These are phyloP conservation scores for Callionymus lyra DNA, from an alignment of 2,113 vertebrate species.

Conservation along the genomic window DNA sequence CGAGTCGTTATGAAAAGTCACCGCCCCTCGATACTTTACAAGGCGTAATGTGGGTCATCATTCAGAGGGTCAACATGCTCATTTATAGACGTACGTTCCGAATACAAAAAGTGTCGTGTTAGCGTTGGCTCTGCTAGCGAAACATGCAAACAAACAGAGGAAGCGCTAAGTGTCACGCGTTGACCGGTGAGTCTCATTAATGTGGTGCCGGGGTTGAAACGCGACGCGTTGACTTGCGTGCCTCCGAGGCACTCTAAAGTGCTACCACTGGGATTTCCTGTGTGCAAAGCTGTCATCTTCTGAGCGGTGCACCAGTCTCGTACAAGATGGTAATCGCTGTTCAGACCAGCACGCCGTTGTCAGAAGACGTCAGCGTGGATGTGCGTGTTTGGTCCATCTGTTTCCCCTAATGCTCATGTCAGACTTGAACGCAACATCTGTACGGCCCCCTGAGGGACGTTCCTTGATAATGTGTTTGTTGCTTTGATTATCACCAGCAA, in stretches of 20 bases:
- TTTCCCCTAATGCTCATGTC: conserved; percentile 39
- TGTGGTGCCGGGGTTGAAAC: too few relatives aligned
- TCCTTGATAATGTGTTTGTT: conserved; percentile 16
- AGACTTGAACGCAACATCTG: conserved; percentile 51
- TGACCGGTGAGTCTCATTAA: conserved; percentile 29
- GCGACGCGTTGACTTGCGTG: conserved; percentile 25
- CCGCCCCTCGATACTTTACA: conserved; percentile 42
- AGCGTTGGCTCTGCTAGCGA: conserved; percentile 17
- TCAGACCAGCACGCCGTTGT: conserved; percentile 14
- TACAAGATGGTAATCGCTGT: conserved; percentile 16
- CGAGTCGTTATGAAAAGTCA: conserved; percentile 36
- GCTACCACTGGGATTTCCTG: conserved; percentile 32
- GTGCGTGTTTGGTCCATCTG: conserved; percentile 48
- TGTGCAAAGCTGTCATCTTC: conserved; percentile 22
- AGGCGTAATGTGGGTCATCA: conserved; percentile 30
- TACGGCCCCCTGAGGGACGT: conserved; percentile 22
- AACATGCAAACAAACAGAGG: conserved; percentile 29
- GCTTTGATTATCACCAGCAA: conserved; percentile 19
- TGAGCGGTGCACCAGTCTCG: conserved; percentile 23
- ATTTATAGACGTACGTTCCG: too few relatives aligned
- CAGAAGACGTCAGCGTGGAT: conserved; percentile 20
- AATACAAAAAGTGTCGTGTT: neutral
- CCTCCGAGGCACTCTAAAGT: conserved; percentile 27
- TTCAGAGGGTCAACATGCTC: conserved; percentile 24
- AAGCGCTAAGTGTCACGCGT: too few relatives aligned